Evolutionary conservation across 2,888 invertebrate genomes (phyloP).

Genomic region (Eilema sororculum): DNA sequence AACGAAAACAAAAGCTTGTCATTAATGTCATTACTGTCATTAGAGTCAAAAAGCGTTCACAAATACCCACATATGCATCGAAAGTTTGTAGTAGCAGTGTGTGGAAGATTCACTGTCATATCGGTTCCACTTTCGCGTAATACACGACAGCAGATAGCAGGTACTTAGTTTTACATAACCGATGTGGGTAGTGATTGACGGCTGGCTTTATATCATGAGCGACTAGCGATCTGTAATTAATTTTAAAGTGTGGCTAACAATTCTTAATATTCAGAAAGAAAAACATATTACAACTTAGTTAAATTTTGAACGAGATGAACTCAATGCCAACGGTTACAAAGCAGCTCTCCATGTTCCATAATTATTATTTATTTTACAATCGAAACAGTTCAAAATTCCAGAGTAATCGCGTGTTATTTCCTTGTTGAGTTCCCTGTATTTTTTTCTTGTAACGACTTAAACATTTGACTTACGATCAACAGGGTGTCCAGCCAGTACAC

Average conservation of each 20-base stretch:
- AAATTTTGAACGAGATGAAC: background rate
- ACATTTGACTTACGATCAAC: background rate
- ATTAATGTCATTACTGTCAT: slow-evolving; percentile 16
- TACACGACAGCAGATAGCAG: slow-evolving; percentile 43
- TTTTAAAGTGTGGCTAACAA: background rate
- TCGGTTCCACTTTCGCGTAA: slow-evolving; percentile 58
- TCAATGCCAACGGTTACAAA: background rate
- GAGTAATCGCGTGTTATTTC: background rate
- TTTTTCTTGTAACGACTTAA: background rate
- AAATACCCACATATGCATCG: slow-evolving; percentile 8
- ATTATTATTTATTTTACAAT: background rate
- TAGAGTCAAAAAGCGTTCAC: background rate
- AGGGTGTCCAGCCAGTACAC: background rate
- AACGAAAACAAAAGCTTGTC: slow-evolving; percentile 4
- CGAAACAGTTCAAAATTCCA: background rate
- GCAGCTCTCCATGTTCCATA: background rate
- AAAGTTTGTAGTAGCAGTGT: background rate
- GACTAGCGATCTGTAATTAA: slow-evolving; percentile 39
- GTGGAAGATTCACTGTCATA: slow-evolving; percentile 23
- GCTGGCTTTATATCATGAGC: slow-evolving; percentile 40
- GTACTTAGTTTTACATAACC: slow-evolving; percentile 62
- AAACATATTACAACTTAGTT: background rate
- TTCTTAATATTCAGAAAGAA: background rate
- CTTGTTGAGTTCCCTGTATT: background rate
- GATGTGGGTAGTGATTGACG: slow-evolving; percentile 65